Conservation (phyloP, 53 echinoderm and acorn worm species). For the Crossaster papposus region DNA sequence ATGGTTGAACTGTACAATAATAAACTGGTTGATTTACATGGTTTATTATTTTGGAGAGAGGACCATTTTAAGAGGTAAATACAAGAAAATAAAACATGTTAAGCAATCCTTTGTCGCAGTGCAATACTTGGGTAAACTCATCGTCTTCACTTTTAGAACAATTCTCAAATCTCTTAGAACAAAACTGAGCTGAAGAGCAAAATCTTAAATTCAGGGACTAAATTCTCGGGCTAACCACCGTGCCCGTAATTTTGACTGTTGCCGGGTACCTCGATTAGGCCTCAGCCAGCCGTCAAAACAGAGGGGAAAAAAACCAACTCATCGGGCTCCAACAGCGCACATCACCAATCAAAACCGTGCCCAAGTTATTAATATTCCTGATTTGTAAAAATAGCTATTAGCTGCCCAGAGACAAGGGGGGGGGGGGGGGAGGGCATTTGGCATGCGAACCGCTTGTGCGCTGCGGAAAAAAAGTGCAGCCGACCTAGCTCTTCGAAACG, state of each 20-base stretch:
- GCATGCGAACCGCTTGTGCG: background rate
- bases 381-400: background rate
- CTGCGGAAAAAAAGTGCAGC: slow-evolving; percentile 1
- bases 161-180: too few species aligned
- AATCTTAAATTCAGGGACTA: too few species aligned
- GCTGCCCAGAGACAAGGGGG: background rate
- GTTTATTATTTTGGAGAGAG: too few species aligned
- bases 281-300: background rate
- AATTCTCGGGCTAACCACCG: too few species aligned
- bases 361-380: slow-evolving; percentile 13
- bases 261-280: background rate
- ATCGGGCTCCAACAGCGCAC: background rate
- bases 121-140: too few species aligned
- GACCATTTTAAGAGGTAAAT: too few species aligned
- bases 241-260: background rate
- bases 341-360: background rate
- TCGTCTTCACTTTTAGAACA: too few species aligned
- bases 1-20: too few species aligned
- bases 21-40: too few species aligned
- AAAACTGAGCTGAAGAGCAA: too few species aligned
- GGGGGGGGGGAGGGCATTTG: background rate
- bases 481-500: background rate
- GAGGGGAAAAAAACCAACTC: background rate
- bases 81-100: too few species aligned
- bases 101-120: too few species aligned